Base-by-base conservation (phyloP, 2,113 vertebrate genomes). In the Capreolus pygargus region DNA sequence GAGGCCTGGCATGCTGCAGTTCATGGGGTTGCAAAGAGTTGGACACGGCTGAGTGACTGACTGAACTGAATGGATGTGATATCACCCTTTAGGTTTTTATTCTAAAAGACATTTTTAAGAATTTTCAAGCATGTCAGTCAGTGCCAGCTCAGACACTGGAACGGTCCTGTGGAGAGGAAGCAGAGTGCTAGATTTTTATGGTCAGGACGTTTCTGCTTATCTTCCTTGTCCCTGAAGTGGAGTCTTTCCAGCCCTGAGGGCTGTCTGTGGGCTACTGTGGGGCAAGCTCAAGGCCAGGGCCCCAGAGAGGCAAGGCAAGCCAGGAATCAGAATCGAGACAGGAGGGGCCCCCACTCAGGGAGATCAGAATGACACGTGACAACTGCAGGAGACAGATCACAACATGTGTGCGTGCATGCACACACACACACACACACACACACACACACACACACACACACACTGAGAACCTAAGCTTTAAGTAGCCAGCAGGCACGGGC, bases 171-270 rank as follows among this genome's bases (percentile, higher is more conserved):
- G n/a, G 79, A 96, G 23, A 36, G 28, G 43, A 95, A 86, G 67
- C 15, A 11, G 27, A n/a, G 50, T 70, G 43, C 92, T 90, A 54
- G 57, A 84, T 89, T 74, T 97, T 87, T 94, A 90, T 25, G 25
- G 58, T 88, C 74, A 57, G 15, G 36, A 83, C 10, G 28, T 94
- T 97, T 95, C 92, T 74, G 86, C 9, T 91, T 43, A 43, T 94
- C 76, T 52, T 81, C 84, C 28, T 36, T 43, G 76, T 82, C 43
- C 84, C 81, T 91, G 50, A 81, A 89, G 57, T 57, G 33, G 55
- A 61, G 43, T 90, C 95, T 95, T 87, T 90, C 52, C 30, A 94
- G 47, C 43, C 84, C 92, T 17, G 1, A 96, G 84, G 94, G 70
- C 64, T 91, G 25, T 82, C 33, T 94, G 30, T 25, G 23, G 81